Evolutionary conservation across 2,797 vertebrate genomes (phyloP).

Genomic region (Microcaecilia unicolor): DNA sequence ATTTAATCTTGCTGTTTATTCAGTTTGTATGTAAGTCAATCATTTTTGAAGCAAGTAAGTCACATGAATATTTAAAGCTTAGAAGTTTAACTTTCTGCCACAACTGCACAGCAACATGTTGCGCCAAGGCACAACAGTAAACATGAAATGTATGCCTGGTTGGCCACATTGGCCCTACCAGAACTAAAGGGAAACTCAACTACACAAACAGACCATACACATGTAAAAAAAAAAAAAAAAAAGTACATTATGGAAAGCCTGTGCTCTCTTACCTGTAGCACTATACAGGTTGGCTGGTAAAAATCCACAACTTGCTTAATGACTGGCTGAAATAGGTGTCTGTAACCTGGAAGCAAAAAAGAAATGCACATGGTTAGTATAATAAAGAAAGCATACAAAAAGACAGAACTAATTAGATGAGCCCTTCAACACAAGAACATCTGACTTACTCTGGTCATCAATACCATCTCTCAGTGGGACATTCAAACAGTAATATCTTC

Average conservation of each 20-base stretch:
- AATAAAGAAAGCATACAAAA: slow-evolving; percentile 6
- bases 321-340: slow-evolving; percentile 93
- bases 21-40: too few relatives aligned
- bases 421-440: background rate
- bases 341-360: slow-evolving; percentile 73
- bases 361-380: slow-evolving; percentile 14
- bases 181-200: too few relatives aligned
- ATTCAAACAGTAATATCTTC: slow-evolving; percentile 93
- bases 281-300: slow-evolving; percentile 96
- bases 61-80: too few relatives aligned
- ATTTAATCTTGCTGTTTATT: too few relatives aligned
- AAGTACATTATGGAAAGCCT: background rate
- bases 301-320: slow-evolving; percentile 97
- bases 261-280: slow-evolving; percentile 85
- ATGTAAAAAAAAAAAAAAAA: background rate
- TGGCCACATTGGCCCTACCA: too few relatives aligned
- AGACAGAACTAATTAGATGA: background rate
- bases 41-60: too few relatives aligned
- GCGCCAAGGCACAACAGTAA: too few relatives aligned
- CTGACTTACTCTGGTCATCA: slow-evolving; percentile 88
- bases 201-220: background rate
- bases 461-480: slow-evolving; percentile 93
- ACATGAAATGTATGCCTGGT: too few relatives aligned
- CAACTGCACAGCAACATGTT: too few relatives aligned
- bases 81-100: too few relatives aligned